Evolutionary conservation across 2,113 vertebrate species (phyloP).

Genomic region (Phrynosoma blainvillii): DNA sequence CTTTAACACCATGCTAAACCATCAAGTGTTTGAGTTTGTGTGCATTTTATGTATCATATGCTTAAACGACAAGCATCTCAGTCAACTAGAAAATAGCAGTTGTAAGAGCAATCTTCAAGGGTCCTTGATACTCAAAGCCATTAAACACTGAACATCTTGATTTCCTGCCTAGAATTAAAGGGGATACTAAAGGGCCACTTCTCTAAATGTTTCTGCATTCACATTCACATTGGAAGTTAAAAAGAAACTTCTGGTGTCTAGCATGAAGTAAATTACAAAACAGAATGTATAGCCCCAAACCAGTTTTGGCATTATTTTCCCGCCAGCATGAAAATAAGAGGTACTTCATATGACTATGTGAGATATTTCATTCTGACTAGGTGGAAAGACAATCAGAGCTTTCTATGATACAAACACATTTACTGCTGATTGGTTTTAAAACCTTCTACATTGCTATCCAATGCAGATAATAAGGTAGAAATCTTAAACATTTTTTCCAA

Average conservation of each 20-base stretch:
- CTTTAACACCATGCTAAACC: background rate
- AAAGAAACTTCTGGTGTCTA: background rate
- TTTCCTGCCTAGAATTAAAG: conserved; percentile 18
- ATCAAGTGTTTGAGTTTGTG: background rate
- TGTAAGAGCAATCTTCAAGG: background rate
- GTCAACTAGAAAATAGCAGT: background rate
- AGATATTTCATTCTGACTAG: background rate
- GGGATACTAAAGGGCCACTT: background rate
- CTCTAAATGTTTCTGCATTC: background rate
- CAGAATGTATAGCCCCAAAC: background rate
- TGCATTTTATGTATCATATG: background rate
- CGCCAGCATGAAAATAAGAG: background rate
- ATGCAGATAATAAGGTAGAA: background rate
- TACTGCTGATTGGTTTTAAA: conserved; percentile 13
- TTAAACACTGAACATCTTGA: background rate
- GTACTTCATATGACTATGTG: background rate
- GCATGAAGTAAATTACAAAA: background rate
- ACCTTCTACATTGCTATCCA: background rate
- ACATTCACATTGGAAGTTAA: background rate
- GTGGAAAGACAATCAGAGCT: conserved; percentile 19
- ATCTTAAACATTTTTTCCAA: background rate
- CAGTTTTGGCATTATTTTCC: background rate
- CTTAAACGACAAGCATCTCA: background rate
- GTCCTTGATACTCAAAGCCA: background rate
- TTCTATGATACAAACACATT: background rate